phyloP scores from a whole-genome alignment of 2,797 vertebrate genomes.

The Pseudochromis fuscus region DNA sequence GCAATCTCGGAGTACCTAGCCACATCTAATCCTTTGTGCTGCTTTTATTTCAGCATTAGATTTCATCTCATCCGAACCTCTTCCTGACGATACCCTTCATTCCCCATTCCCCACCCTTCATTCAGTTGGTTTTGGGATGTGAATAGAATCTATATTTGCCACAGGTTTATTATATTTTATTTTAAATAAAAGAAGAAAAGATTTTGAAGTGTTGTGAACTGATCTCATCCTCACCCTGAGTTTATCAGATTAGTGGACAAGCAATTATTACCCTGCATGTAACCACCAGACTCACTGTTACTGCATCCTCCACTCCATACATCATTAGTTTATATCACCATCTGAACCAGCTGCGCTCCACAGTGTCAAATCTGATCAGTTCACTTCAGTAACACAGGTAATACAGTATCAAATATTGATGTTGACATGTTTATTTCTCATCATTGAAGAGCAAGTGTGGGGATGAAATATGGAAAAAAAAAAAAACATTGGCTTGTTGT shows the following conservation, averaged over 20 bases:
- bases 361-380: not conserved
- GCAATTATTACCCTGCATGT: conserved; percentile 10
- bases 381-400: conserved; percentile 33
- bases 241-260: conserved; percentile 26
- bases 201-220: conserved; percentile 6
- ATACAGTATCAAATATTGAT: conserved; percentile 31
- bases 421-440: conserved; percentile 33
- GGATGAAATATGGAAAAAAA: not conserved
- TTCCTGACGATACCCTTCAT: conserved; percentile 59
- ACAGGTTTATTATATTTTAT: too few relatives aligned
- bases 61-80: conserved; percentile 60
- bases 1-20: conserved; percentile 73
- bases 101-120: too few relatives aligned
- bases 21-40: conserved; percentile 78
- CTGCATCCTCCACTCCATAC: not conserved
- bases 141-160: conserved; percentile 36
- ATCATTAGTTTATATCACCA: conserved; percentile 30
- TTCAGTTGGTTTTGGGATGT: conserved; percentile 41
- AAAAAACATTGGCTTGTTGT: conserved; percentile 17
- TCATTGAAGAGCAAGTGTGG: not conserved
- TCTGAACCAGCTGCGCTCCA: not conserved
- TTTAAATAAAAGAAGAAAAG: conserved; percentile 6
- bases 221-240: conserved; percentile 16
- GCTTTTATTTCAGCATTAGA: conserved; percentile 73
- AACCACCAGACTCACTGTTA: not conserved